phyloP scores from a whole-genome alignment of 2,797 vertebrate species.

The Schizothorax lantsangensis region DNA sequence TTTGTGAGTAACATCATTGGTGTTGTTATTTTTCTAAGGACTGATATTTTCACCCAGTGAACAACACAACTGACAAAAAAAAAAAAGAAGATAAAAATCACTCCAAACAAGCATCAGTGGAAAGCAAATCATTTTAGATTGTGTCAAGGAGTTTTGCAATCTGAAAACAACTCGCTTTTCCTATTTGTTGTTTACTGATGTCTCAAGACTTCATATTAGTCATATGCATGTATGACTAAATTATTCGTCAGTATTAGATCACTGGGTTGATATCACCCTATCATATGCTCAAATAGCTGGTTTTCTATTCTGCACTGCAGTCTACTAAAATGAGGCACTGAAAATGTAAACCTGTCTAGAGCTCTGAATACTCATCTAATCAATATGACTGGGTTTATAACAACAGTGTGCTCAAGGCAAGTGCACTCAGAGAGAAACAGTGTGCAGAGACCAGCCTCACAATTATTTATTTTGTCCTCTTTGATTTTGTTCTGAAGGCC shows the following conservation, averaged over 20 bases:
- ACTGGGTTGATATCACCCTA: neutral
- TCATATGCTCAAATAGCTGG: slow-evolving; percentile 6
- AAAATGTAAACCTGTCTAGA: slow-evolving; percentile 10
- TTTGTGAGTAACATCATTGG: no score
- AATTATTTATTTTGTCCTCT: slow-evolving; percentile 1
- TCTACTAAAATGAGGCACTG: neutral
- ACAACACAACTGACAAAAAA: neutral
- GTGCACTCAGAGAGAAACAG: neutral
- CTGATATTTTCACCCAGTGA: no score
- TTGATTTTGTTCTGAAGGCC: neutral
- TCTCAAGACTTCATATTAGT: neutral
- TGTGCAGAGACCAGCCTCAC: neutral
- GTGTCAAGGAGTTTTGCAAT: neutral
- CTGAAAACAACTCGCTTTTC: neutral
- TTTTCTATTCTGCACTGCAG: neutral
- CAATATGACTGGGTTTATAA: neutral
- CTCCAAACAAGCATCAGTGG: neutral
- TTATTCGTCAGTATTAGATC: neutral
- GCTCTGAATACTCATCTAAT: neutral
- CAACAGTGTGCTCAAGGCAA: neutral
- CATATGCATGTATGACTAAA: slow-evolving; percentile 6
- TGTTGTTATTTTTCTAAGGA: neutral
- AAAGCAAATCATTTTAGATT: neutral
- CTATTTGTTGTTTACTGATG: neutral
- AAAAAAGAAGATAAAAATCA: neutral